Base-by-base conservation (phyloP, 2,888 invertebrate species). In the Agriopis leucophaearia region DNA sequence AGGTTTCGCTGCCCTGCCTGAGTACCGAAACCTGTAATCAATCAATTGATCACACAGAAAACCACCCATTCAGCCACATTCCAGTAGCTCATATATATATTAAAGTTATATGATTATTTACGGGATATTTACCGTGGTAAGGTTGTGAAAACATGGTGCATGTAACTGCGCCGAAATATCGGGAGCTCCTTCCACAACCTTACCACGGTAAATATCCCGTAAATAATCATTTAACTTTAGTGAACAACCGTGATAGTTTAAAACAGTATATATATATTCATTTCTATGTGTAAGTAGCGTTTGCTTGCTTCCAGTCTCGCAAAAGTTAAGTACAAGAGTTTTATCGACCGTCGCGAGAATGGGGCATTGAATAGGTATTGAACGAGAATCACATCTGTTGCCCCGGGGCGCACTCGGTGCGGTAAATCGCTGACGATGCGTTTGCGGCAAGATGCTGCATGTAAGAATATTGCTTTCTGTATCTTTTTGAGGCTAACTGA, bases 331-430 rank as follows among this genome's bases (percentile, higher is more conserved):
- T 55, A 15, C 5, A 54, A 47, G 68, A 62, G 59, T 63, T 63
- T 71, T 74, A 74, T 73, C 70, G 69, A 64, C 69, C 65, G 66
- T 70, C 66, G 72, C 76, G 69, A 69, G 69, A 70, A 74, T 74
- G 71, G 54, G 73, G 74, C 75, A 81, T 77, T 78, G 78, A 80
- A 79, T 78, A 74, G 77, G 75, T 77, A 79, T 75, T 78, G 74
- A 69, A 62, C 74, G 78, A 81, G 86, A 84, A 84, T 84, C 82
- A 81, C 83, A 85, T 80, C 77, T 82, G 84, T 73, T 82, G 74
- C 78, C 74, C 72, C 68, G 73, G 70, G 74, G 76, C 77, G 70
- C 61, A 61, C 68, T 52, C 66, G 69, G 68, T 76, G 75, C 77
- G 70, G 66, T 76, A 78, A 83, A 81, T 81, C 70, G 81, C 81